Base-by-base conservation (phyloP, 2,888 invertebrate species). In the Gortyna flavago region DNA sequence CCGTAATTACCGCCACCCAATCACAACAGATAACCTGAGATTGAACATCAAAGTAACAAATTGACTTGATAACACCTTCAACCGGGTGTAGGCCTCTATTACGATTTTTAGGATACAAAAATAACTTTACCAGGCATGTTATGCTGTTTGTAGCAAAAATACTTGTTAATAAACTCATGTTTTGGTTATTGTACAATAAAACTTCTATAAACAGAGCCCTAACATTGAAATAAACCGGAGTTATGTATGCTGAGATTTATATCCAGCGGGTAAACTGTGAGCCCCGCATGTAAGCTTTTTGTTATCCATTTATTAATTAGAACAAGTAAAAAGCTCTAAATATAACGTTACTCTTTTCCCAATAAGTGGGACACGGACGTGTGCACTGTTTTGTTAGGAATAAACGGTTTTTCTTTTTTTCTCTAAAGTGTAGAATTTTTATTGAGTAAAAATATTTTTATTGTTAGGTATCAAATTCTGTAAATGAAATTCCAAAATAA, bases 141-240 rank as follows among this genome's bases (percentile, higher is more conserved):
- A 38, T 29, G 54, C 16, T 16, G 0, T 48, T 48, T 18, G 57
- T 48, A 59, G 38, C 21, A 57, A 77, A 75, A 77, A 62, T 41
- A 68, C n/a, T 25, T 25, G 25, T 68, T 32, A 64, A 77, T 57
- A 75, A 78, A 80, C 48, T 29, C 32, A 3, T 66, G 62, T 77
- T 73, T 78, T 68, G 35, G 59, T 84, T 72, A 75, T 67, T 25
- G 72, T 68, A 41, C 62, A n/a, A 72, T 80, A 81, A 84, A 79
- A 84, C 6, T 65, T 62, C 48, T 57, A 75, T 75, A 77, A 85
- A 83, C 66, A 71, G 9, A 48, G 4, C 65, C 68, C 69, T 75
- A 78, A 75, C 68, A 67, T 78, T 80, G 72, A 81, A 79, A 79
- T 80, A 78, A 75, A 70, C 72, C 1, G 11, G n/a, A 44, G 57